Conservation (phyloP, 2,797 vertebrate genomes). For the Artibeus lituratus region DNA sequence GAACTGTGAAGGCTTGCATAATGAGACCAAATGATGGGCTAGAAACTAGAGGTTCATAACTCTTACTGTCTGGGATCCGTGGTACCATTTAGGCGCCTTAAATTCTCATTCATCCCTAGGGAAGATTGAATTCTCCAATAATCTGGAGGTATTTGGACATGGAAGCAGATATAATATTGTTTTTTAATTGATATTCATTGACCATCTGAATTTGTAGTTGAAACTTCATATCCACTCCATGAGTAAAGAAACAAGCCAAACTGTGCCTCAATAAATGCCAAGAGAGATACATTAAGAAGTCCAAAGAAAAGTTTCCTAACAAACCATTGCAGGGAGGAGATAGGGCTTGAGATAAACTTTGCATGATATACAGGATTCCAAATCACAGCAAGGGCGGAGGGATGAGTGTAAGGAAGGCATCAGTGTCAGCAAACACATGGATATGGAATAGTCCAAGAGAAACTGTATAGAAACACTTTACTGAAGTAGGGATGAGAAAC, state of each 20-base stretch:
- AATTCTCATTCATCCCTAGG: neutral
- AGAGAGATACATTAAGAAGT: neutral
- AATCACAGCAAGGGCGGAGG: neutral
- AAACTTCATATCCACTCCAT: neutral
- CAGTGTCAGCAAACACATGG: neutral
- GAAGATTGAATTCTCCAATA: neutral
- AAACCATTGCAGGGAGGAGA: neutral
- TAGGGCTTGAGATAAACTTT: neutral
- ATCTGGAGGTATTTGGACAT: neutral
- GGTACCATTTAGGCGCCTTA: neutral
- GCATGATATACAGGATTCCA: neutral
- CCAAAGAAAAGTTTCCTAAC: neutral
- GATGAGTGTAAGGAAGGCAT: neutral
- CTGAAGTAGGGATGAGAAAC: neutral
- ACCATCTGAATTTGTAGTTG: neutral
- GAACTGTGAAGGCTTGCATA: neutral
- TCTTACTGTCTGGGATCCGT: neutral
- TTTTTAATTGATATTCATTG: neutral
- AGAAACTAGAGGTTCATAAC: neutral
- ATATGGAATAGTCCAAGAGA: neutral
- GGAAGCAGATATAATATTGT: neutral
- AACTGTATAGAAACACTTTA: neutral
- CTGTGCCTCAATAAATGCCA: neutral
- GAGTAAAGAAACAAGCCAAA: slow-evolving; percentile 12
- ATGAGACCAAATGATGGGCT: neutral